phyloP scores from a whole-genome alignment of 2,113 vertebrate genomes.

The Motacilla alba region DNA sequence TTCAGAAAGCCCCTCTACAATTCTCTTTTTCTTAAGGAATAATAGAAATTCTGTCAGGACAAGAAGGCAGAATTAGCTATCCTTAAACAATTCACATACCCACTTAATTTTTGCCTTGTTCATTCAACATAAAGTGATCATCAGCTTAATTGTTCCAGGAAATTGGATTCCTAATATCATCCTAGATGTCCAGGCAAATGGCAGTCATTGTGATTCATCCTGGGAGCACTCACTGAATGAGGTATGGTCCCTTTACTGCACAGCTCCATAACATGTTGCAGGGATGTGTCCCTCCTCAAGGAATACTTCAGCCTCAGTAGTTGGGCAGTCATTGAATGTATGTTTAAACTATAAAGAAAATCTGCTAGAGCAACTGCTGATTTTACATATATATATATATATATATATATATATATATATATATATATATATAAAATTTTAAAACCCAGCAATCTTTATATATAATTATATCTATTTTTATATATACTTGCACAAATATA shows the following conservation, averaged over 20 bases:
- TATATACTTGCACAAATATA: neutral
- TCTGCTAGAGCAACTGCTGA: neutral
- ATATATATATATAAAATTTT: neutral
- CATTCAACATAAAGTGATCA: neutral
- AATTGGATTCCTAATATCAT: slow-evolving; percentile 74
- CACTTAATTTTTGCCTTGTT: neutral
- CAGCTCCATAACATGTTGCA: neutral
- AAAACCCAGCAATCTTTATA: neutral
- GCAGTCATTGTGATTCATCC: slow-evolving; percentile 80
- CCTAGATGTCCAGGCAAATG: slow-evolving; percentile 83
- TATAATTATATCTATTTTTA: neutral
- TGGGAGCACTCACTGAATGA: slow-evolving; percentile 82
- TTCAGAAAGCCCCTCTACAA: neutral
- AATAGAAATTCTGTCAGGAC: neutral
- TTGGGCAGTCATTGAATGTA: neutral
- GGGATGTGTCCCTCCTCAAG: neutral
- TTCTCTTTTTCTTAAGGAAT: neutral
- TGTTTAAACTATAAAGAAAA: neutral
- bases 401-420: too few relatives aligned
- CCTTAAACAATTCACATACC: neutral
- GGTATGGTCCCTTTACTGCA: slow-evolving; percentile 68
- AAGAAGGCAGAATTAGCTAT: neutral
- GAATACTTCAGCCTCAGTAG: neutral
- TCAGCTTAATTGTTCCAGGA: slow-evolving; percentile 64
- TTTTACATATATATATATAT: neutral